Conservation (phyloP, 2,113 vertebrate species). For the Antennarius striatus region DNA sequence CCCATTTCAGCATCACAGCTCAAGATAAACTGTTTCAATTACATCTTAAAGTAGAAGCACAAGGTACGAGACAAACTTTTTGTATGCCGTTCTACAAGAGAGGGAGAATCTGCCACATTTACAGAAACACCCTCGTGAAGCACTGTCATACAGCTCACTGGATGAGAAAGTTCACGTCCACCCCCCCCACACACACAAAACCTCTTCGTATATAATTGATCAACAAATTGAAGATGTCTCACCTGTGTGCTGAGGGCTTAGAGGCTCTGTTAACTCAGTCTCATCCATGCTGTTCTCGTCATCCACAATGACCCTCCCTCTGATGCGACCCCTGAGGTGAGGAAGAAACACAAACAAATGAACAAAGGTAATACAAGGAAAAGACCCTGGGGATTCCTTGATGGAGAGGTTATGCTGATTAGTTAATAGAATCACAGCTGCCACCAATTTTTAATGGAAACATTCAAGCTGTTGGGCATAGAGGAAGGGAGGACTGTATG, state of each 20-base stretch:
- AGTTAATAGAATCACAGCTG: conserved; percentile 67
- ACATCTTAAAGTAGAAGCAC: conserved; percentile 68
- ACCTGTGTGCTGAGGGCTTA: conserved; percentile 88
- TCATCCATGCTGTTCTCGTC: conserved; percentile 98
- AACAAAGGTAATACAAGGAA: conserved; percentile 14
- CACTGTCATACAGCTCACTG: conserved; percentile 27
- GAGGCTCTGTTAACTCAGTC: conserved; percentile 88
- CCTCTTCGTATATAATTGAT: conserved; percentile 26
- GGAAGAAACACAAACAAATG: conserved; percentile 34
- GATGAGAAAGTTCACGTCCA: conserved; percentile 37
- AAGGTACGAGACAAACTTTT: conserved; percentile 65
- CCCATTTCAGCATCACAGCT: conserved; percentile 72
- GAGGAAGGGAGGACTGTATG: conserved; percentile 10
- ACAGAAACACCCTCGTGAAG: conserved; percentile 46
- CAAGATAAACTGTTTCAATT: conserved; percentile 79
- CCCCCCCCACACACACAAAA: conserved; percentile 18
- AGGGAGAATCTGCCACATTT: conserved; percentile 53
- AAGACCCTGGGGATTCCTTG: conserved; percentile 10
- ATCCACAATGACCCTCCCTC: conserved; percentile 89
- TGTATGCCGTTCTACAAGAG: conserved; percentile 63
- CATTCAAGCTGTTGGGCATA: conserved; percentile 42
- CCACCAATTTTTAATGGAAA: conserved; percentile 59
- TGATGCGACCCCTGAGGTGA: conserved; percentile 87
- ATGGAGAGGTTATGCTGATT: conserved; percentile 27
- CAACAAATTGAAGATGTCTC: conserved; percentile 40